Conservation (phyloP, 2,113 vertebrate species). For the Heterocephalus glaber region DNA sequence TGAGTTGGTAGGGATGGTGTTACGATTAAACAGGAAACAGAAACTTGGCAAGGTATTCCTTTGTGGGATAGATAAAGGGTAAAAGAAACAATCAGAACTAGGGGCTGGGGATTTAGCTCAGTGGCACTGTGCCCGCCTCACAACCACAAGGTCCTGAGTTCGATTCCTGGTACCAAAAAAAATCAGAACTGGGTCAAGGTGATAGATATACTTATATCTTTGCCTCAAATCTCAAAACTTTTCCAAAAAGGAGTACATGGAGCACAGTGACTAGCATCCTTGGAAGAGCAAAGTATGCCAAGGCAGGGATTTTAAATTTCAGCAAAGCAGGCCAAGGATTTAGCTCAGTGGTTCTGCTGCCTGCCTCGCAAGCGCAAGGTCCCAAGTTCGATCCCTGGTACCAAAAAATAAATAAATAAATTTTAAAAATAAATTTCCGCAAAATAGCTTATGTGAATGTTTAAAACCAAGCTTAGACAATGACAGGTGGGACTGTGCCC, state of each 20-base stretch:
- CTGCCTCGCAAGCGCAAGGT: too few relatives aligned
- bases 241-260: slow-evolving; percentile 6
- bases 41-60: not conserved
- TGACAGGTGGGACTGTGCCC: not conserved
- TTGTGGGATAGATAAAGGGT: not conserved
- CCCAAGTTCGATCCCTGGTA: too few relatives aligned
- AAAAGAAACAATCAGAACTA: not conserved
- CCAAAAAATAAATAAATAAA: too few relatives aligned
- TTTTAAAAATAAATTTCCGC: not conserved
- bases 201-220: not conserved
- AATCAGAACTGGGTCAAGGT: slow-evolving; percentile 25
- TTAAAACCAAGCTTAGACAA: not conserved
- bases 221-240: not conserved
- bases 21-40: not conserved
- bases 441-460: not conserved
- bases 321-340: not conserved
- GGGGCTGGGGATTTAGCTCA: too few relatives aligned
- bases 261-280: not conserved
- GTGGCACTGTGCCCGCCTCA: too few relatives aligned
- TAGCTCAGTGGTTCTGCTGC: too few relatives aligned
- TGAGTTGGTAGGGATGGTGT: not conserved
- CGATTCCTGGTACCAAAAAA: too few relatives aligned
- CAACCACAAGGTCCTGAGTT: too few relatives aligned
- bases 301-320: not conserved
- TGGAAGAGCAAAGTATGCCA: not conserved